These are phyloP conservation scores for Simalia tracyae DNA, from an alignment of 2,797 vertebrate species.

Conservation along the genomic window DNA sequence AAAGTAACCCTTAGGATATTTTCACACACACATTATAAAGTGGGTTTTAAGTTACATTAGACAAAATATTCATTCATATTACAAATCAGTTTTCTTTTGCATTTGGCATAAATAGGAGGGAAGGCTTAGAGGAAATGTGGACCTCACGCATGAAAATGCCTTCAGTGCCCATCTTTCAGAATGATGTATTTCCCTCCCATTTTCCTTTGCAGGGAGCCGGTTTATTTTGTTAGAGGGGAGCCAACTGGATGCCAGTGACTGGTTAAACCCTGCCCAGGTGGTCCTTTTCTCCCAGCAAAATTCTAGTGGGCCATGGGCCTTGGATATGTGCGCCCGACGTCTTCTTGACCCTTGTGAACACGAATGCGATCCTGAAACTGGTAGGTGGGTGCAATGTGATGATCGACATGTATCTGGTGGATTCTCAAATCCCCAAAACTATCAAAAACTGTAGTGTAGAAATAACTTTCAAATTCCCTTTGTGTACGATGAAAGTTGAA, in stretches of 20 bases:
- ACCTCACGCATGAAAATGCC: background rate
- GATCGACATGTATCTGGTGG: background rate
- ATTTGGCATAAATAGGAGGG: background rate
- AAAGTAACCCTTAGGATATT: too few species aligned
- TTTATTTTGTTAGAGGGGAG: conserved; percentile 96
- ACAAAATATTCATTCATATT: background rate
- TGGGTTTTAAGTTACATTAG: background rate
- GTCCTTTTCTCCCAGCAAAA: conserved; percentile 96
- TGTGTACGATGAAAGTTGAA: background rate
- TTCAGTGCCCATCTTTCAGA: background rate
- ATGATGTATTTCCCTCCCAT: background rate
- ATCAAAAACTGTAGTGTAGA: background rate
- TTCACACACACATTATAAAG: background rate
- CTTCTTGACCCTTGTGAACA: conserved; percentile 97
- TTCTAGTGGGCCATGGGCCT: conserved; percentile 93
- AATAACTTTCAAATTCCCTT: background rate
- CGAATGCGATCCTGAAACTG: conserved; percentile 94
- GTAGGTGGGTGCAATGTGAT: conserved; percentile 68
- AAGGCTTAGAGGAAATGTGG: background rate
- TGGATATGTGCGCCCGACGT: conserved; percentile 91
- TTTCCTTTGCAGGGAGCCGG: conserved; percentile 80
- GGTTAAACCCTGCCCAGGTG: conserved; percentile 97
- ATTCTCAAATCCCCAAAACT: background rate
- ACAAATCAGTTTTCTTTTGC: background rate
- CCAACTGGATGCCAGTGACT: conserved; percentile 95